phyloP scores from a whole-genome alignment of 2,888 invertebrate genomes.

The Acanthosepion esculentum region DNA sequence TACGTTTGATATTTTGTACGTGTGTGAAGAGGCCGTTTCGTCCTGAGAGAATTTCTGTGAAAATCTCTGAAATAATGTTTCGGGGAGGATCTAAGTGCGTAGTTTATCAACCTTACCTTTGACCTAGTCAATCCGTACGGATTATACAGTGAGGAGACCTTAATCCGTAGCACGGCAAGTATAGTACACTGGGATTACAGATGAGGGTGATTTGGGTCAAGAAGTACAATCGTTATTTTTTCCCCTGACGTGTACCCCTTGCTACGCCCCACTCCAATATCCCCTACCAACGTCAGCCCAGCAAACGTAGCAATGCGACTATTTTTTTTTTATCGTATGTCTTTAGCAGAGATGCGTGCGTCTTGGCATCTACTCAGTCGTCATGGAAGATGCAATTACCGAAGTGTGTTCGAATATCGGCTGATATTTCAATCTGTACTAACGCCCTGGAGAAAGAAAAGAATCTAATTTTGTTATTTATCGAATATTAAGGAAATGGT shows the following conservation, averaged over 20 bases:
- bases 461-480: too few relatives aligned
- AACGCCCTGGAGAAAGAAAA: too few relatives aligned
- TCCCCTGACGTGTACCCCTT: too few relatives aligned
- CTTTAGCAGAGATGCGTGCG: neutral
- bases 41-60: neutral
- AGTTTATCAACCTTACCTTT: neutral
- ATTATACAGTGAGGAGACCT: conserved; percentile 5
- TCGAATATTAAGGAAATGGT: too few relatives aligned
- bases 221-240: neutral
- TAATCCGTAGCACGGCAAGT: neutral
- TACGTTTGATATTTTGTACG: too few relatives aligned
- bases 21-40: neutral
- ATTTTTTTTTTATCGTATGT: neutral
- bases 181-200: neutral
- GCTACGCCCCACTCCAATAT: too few relatives aligned
- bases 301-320: too few relatives aligned
- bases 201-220: neutral
- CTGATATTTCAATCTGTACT: too few relatives aligned
- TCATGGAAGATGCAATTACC: neutral
- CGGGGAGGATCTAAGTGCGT: neutral
- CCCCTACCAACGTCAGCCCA: neutral
- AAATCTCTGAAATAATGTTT: neutral
- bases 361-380: neutral
- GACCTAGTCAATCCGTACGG: neutral
- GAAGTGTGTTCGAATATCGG: neutral